Evolutionary conservation across 2,113 vertebrate species (phyloP), one percentile per base, ranked within the genome.

Genomic region (Neolamprologus ventralis): DNA sequence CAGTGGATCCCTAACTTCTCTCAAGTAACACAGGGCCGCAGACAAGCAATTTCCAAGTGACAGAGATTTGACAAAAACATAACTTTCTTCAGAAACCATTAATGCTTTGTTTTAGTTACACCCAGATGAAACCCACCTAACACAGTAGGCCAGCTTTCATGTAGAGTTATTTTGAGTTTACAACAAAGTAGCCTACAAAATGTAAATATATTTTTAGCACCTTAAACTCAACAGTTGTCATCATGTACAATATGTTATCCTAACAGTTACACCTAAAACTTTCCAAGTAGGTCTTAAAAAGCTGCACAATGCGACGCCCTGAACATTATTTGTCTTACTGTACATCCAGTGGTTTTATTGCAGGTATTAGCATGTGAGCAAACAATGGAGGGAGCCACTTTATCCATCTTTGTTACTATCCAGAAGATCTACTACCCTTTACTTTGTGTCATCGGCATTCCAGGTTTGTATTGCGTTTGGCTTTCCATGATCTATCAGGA

Each of bases 351-450:
- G 86, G 85, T 47, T 96, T 96, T 94, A 91, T 95, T 95, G 84
- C 93, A 95, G 94, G 80, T 88, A 53, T 94, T 89, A 90, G 53
- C 73, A 93, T 88, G 91, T 83, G 58, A 89, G 60, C 1, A 85
- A 91, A 93, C 13, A 21, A 97, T 97, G 96, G 95, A 95, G 16
- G 94, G 47, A 86, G 53, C 87, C 51, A 57, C 84, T 11, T 53
- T 75, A 55, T 82, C 82, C 21, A 16, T 95, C 63, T 94, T 97
- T 7, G 60, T 95, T 55, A 91, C 89, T 2, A 17, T 96, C 21
- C 97, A 97, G 93, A 97, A 96, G 91, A 89, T 96, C 84, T 97
- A 96, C 89, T 97, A 97, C 89, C 97, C 97, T 1, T 53, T 96
- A 1, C 95, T 97, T 42, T 97, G 95, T 85, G 81, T 94, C 68